Percentiles rank a stretch among this genome's conserved stretches.
These are phyloP conservation scores for Meiosimyza decipiens DNA, from an alignment of 2,888 invertebrate genomes.

Conservation along the genomic window DNA sequence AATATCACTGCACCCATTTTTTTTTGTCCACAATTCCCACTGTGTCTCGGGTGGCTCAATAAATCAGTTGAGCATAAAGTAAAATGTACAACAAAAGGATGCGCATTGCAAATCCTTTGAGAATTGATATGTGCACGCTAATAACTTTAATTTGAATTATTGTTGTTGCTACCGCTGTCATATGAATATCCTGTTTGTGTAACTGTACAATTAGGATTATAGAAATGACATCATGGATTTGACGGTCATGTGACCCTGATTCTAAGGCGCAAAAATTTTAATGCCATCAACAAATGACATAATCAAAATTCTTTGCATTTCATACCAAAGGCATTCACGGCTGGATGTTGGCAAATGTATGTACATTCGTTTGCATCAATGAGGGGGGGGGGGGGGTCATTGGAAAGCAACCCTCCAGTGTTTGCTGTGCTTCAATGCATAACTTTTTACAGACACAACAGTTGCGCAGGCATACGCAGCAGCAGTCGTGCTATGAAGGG, in stretches of 20 bases:
- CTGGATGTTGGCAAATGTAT: too few relatives aligned
- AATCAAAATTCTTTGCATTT: conserved; percentile 10
- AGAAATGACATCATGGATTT: not conserved
- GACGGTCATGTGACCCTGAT: not conserved
- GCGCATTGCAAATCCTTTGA: conserved; percentile 56
- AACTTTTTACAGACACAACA: too few relatives aligned
- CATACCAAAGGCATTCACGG: too few relatives aligned
- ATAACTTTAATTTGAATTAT: conserved; percentile 47
- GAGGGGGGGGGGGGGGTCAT: too few relatives aligned
- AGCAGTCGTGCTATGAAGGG: too few relatives aligned
- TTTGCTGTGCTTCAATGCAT: too few relatives aligned
- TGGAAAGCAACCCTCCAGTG: too few relatives aligned
- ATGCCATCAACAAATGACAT: conserved; percentile 26
- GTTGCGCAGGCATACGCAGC: too few relatives aligned
- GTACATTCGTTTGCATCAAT: too few relatives aligned
- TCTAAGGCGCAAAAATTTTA: not conserved
- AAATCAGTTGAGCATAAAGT: conserved; percentile 6
- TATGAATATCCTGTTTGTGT: conserved; percentile 7
- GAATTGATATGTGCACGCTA: conserved; percentile 65
- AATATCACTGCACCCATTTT: not conserved
- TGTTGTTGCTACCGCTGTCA: not conserved
- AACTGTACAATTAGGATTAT: conserved; percentile 24
- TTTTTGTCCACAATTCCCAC: not conserved
- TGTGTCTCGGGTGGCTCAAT: conserved; percentile 1
- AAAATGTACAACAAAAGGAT: not conserved